Conservation (phyloP, 2,113 vertebrate genomes). For the Ceuthmochares aereus region DNA sequence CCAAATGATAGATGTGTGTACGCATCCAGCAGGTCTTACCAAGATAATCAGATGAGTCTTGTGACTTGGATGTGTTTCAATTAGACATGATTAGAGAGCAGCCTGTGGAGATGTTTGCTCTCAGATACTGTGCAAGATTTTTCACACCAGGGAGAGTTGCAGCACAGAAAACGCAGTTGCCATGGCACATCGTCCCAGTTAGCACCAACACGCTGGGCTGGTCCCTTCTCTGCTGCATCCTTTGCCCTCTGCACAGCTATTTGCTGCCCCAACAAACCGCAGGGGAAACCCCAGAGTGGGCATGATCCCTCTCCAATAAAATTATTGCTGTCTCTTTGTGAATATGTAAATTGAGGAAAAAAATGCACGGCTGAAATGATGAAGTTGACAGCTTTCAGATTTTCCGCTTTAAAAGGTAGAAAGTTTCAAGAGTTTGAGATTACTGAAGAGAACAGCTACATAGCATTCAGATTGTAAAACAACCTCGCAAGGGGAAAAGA, state of each 20-base stretch:
- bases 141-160: slow-evolving; percentile 1
- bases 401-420: neutral
- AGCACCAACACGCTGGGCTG: neutral
- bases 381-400: neutral
- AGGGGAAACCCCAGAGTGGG: neutral
- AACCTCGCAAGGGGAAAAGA: neutral
- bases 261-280: fast-evolving
- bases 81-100: slow-evolving; percentile 2
- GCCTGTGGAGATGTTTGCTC: slow-evolving; percentile 33
- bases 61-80: slow-evolving; percentile 4
- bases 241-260: neutral
- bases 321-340: neutral
- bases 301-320: neutral
- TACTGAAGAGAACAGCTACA: neutral
- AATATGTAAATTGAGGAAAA: neutral
- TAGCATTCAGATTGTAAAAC: neutral
- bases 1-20: neutral
- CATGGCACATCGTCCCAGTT: neutral
- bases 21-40: slow-evolving; percentile 1
- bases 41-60: slow-evolving; percentile 18
- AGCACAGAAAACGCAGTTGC: slow-evolving; percentile 13
- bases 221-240: neutral
- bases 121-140: neutral
- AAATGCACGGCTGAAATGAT: neutral
- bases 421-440: neutral